phyloP scores from a whole-genome alignment of 2,888 invertebrate species.

The Agriopis leucophaearia region DNA sequence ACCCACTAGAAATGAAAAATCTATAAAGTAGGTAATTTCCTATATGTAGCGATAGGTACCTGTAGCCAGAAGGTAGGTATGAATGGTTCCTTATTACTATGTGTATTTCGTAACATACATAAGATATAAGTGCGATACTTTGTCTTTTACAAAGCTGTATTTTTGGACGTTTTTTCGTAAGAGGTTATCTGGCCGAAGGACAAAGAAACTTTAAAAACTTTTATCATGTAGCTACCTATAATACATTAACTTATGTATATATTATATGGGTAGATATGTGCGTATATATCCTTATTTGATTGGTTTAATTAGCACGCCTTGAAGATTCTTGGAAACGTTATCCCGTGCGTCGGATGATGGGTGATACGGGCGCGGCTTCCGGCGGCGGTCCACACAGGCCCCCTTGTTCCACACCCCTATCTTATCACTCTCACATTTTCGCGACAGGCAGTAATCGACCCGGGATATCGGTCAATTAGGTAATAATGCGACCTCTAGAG shows the following conservation, averaged over 20 bases:
- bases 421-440: constrained; percentile 83
- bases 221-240: not conserved
- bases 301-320: constrained; percentile 40
- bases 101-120: no score
- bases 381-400: constrained; percentile 62
- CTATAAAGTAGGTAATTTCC: no score
- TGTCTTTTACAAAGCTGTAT: not conserved
- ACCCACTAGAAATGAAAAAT: no score
- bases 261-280: constrained; percentile 10
- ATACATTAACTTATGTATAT: no score
- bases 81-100: no score
- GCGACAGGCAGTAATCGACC: constrained; percentile 76
- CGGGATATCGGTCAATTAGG: constrained; percentile 64
- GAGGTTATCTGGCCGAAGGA: not conserved
- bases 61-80: no score
- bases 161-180: not conserved
- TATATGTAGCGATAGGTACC: no score
- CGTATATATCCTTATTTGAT: constrained; percentile 30
- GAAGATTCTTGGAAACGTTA: constrained; percentile 48
- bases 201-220: constrained; percentile 15
- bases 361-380: constrained; percentile 60
- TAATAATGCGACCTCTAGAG: constrained; percentile 64
- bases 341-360: constrained; percentile 49
- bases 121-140: not conserved
- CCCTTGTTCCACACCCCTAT: constrained; percentile 75